A percentile compares a stretch with the other conserved stretches of the same genome.
phyloP scores from a whole-genome alignment of 2,888 invertebrate species.

The Scelioninae gen. 1 region DNA sequence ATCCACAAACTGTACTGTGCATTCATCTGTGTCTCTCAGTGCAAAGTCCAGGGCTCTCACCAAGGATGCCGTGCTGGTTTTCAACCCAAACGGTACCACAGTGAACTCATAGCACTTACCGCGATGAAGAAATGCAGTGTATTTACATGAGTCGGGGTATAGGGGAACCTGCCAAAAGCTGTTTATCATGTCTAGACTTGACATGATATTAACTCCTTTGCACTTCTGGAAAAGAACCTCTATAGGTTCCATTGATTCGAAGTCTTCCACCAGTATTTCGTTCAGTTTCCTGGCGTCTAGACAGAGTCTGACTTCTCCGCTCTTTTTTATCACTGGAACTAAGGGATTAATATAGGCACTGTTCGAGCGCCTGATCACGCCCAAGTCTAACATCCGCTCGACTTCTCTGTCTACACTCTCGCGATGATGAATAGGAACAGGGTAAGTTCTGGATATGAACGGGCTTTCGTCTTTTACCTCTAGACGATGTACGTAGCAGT shows the following conservation, averaged over 20 bases:
- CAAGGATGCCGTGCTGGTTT: background rate
- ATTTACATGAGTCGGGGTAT: slow-evolving; percentile 3
- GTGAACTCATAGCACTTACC: slow-evolving; percentile 14
- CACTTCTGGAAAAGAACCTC: slow-evolving; percentile 10
- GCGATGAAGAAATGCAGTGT: slow-evolving; percentile 6
- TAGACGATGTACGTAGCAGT: no score
- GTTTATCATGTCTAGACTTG: background rate
- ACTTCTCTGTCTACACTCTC: no score
- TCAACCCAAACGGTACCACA: slow-evolving; percentile 1
- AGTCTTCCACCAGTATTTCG: slow-evolving; percentile 2
- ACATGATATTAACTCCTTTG: background rate
- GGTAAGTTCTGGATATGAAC: no score
- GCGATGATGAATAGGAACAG: no score
- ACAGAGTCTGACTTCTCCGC: slow-evolving; percentile 14
- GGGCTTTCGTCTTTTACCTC: no score
- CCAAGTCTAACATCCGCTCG: no score
- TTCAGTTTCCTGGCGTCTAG: slow-evolving; percentile 32
- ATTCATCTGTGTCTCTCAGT: background rate
- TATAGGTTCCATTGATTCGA: slow-evolving; percentile 2
- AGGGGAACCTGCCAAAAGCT: slow-evolving; percentile 7
- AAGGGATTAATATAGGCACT: slow-evolving; percentile 27
- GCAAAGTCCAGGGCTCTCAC: background rate
- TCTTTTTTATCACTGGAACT: slow-evolving; percentile 6
- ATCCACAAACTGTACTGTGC: background rate
- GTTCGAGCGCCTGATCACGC: background rate